Conservation (phyloP, 2,797 vertebrate species). For the Triplophysa bombifrons region DNA sequence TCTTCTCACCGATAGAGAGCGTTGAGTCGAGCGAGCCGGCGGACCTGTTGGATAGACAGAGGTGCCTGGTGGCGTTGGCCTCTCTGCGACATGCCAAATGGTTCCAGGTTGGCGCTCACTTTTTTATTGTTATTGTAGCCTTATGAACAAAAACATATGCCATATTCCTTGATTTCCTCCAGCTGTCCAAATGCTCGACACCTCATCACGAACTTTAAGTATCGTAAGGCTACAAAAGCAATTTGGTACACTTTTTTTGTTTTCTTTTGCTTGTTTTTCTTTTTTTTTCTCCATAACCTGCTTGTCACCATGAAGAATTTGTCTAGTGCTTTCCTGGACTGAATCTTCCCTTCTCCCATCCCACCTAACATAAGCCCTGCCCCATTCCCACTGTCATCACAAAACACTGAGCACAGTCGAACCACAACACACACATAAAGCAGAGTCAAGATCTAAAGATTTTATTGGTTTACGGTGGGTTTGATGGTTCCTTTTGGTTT, state of each 20-base stretch:
- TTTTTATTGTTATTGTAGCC: constrained; percentile 93
- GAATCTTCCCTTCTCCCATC: constrained; percentile 52
- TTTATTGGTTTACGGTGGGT: constrained; percentile 13
- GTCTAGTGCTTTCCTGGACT: constrained; percentile 73
- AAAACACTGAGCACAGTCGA: constrained; percentile 41
- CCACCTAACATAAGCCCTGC: constrained; percentile 31
- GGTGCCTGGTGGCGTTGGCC: constrained; percentile 99
- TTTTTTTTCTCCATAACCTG: constrained; percentile 71
- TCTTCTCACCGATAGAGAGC: constrained; percentile 94
- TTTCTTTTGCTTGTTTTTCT: constrained; percentile 71
- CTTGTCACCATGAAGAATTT: constrained; percentile 75
- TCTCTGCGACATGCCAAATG: constrained; percentile 99
- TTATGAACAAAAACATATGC: constrained; percentile 68
- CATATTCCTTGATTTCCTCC: constrained; percentile 15
- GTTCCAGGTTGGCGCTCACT: constrained; percentile 99
- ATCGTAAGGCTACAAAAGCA: constrained; percentile 87
- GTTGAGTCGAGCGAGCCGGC: constrained; percentile 90
- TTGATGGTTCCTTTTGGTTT: constrained; percentile 11
- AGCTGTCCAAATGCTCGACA: constrained; percentile 29
- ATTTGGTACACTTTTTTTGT: constrained; percentile 73
- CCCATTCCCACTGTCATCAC: constrained; percentile 39
- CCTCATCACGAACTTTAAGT: constrained; percentile 47
- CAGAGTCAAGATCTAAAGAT: constrained; percentile 19
- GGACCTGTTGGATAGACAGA: constrained; percentile 99
- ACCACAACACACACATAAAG: constrained; percentile 20